phyloP scores from a whole-genome alignment of 2,888 invertebrate genomes.

The Phlogophora meticulosa region DNA sequence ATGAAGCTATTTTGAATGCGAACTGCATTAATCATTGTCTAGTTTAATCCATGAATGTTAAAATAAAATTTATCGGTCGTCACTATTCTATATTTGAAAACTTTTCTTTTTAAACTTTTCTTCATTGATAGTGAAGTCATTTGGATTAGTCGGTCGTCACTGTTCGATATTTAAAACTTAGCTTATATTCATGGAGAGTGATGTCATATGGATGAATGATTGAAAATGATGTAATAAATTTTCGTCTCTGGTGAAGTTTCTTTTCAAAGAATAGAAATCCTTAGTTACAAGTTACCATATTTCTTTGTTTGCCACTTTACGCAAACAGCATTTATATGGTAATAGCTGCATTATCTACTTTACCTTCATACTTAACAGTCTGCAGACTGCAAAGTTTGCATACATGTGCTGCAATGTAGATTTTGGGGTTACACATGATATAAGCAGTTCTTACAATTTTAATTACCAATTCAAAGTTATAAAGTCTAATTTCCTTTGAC shows the following conservation, averaged over 20 bases:
- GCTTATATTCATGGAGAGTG: not conserved
- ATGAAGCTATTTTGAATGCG: not conserved
- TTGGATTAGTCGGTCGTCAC: not conserved
- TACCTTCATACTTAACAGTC: constrained; percentile 24
- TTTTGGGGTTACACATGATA: constrained; percentile 51
- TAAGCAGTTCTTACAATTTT: constrained; percentile 27
- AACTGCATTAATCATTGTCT: not conserved
- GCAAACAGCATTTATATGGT: constrained; percentile 19
- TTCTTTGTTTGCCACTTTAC: constrained; percentile 7
- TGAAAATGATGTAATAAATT: not conserved
- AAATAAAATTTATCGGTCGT: not conserved
- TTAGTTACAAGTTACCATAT: not conserved
- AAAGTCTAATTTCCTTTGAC: constrained; percentile 29
- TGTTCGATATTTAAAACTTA: constrained; percentile 22
- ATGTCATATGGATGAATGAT: not conserved
- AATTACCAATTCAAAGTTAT: constrained; percentile 1
- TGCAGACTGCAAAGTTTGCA: constrained; percentile 56
- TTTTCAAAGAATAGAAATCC: not conserved
- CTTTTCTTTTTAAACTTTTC: not conserved
- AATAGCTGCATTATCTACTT: constrained; percentile 56
- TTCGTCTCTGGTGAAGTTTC: constrained; percentile 1
- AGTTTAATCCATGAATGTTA: not conserved
- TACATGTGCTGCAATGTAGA: constrained; percentile 55
- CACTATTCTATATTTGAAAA: constrained; percentile 26
- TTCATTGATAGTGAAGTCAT: constrained; percentile 9